Percentiles rank a stretch among this genome's conserved stretches.
phyloP scores from a whole-genome alignment of 2,113 vertebrate genomes.

The Corythaeola cristata region DNA sequence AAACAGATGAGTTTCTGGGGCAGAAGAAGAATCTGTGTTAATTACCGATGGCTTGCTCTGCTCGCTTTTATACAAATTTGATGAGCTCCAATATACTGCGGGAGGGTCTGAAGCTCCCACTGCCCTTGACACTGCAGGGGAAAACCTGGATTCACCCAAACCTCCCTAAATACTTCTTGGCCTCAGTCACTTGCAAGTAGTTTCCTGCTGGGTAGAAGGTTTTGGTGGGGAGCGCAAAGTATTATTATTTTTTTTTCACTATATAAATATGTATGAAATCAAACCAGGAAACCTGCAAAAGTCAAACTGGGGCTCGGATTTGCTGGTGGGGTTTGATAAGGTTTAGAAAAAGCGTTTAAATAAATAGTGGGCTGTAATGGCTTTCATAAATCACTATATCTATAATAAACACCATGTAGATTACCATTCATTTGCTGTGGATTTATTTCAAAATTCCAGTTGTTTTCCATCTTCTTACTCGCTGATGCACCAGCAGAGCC shows the following conservation, averaged over 20 bases:
- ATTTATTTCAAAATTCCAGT: slow-evolving; percentile 28
- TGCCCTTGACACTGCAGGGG: not conserved
- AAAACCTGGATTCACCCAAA: not conserved
- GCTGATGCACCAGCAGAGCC: not conserved
- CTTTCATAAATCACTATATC: slow-evolving; percentile 7
- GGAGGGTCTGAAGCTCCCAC: not conserved
- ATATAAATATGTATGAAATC: slow-evolving; percentile 23
- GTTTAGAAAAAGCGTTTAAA: slow-evolving; percentile 2
- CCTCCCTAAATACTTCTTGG: not conserved
- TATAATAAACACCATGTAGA: slow-evolving; percentile 60
- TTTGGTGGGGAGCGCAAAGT: not conserved
- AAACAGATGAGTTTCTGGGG: not conserved
- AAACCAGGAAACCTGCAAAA: not conserved
- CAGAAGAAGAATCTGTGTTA: not conserved
- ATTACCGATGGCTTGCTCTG: not conserved
- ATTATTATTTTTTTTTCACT: not conserved
- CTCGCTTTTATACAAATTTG: not conserved
- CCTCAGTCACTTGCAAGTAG: not conserved
- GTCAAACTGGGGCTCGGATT: not conserved
- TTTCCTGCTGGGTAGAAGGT: not conserved
- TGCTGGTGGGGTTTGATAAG: not conserved
- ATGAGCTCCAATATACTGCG: not conserved
- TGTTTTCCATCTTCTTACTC: not conserved
- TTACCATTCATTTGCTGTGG: not conserved
- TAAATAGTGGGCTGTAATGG: not conserved